Base-by-base conservation (phyloP, 53 echinoderm and acorn worm species). In the Mesocentrotus franciscanus region DNA sequence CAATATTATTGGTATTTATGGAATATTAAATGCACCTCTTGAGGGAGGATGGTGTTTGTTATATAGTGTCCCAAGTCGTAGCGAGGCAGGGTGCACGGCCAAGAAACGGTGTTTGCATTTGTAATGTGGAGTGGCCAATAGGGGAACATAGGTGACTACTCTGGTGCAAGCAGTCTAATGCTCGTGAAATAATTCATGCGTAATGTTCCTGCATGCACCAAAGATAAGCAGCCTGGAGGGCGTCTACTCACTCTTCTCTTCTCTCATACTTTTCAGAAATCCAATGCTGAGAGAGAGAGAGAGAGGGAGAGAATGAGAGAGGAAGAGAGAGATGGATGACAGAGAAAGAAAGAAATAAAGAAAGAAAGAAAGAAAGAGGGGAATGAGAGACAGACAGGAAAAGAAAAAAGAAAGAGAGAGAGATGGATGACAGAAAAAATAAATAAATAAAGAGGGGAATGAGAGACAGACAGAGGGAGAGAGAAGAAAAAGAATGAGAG, bases 101-200 rank as follows among this genome's bases (percentile, higher is more conserved):
- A 29, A 59, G 58, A 87, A 64, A 72, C 39, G 56, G 76, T 93
- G 93, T 93, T 93, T 93, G 93, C 93, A 93, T 93, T 60, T 81
- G 93, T 93, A 93, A 93, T 93, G 60, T 58, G 81, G 93, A 93
- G 84, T 70, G 75, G 6, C 92, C 75, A 92, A 71, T 92, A 26
- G 34, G 71, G 57, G 76, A 64, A 57, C 71, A 10, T 17, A 75
- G 92, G 74, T 74, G 92, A 92, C 34, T 72, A 11, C 92, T 72
- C 55, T 12, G 56, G 92, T 92, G 92, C 74, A 66, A 61, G 92
- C 36, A n/a, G 27, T 24, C 92, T 92, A 92, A 92, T 92, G 92
- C 92, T 92, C 75, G 92, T 92, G 92, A 92, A 92, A 92, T 92
- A 92, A 92, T 92, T 92, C 92, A 92, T 92, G 92, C 92, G 92